Conservation (phyloP, 2,797 vertebrate species). For the Syngnathus rostellatus region DNA sequence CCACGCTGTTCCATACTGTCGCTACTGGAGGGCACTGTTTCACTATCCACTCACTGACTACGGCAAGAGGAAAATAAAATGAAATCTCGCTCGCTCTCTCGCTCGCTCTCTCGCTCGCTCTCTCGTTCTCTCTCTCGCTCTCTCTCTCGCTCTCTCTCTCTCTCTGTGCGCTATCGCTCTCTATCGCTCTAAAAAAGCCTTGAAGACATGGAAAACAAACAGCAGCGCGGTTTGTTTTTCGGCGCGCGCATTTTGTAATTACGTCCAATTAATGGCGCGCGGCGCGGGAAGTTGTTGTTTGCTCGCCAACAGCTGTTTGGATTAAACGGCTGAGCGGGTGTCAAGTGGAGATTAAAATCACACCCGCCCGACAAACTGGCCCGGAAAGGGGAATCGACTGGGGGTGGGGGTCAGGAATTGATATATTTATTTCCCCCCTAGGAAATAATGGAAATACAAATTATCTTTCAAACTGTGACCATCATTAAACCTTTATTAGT, state of each 20-base stretch:
- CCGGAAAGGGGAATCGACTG: neutral
- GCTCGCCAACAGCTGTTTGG: slow-evolving; percentile 47
- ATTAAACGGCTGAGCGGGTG: slow-evolving; percentile 34
- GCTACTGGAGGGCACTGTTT: slow-evolving; percentile 55
- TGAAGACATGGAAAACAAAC: slow-evolving; percentile 39
- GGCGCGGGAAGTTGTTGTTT: slow-evolving; percentile 42
- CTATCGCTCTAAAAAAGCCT: slow-evolving; percentile 13
- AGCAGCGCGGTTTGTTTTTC: slow-evolving; percentile 23
- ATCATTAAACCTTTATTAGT: neutral
- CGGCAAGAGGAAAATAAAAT: neutral
- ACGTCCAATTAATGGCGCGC: slow-evolving; percentile 35
- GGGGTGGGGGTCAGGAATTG: neutral
- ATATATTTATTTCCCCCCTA: too few species aligned
- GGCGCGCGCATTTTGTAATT: slow-evolving; percentile 34
- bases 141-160: too few species aligned
- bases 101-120: too few species aligned
- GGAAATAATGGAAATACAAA: neutral
- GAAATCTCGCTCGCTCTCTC: too few species aligned
- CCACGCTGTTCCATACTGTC: neutral
- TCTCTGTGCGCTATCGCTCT: neutral
- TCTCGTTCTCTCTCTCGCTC: too few species aligned
- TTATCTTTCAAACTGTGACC: neutral
- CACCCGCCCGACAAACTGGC: neutral
- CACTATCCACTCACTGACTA: slow-evolving; percentile 16
- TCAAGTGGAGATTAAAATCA: slow-evolving; percentile 47